phyloP scores from a whole-genome alignment of 1,140 invertebrate species.

The Drosophila navojoa region DNA sequence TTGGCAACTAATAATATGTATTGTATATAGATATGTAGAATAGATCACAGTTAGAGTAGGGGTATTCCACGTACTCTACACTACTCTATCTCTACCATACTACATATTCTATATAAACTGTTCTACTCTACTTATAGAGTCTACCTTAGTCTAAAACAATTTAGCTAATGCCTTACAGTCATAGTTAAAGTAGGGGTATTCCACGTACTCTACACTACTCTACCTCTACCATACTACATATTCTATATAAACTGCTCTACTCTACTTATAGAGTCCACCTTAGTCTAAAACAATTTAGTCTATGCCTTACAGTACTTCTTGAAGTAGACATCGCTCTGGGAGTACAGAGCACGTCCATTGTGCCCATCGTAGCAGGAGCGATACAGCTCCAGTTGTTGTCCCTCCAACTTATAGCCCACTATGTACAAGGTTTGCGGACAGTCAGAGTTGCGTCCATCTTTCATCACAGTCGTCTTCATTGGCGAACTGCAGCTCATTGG shows the following conservation, averaged over 20 bases:
- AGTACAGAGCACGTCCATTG: conserved; percentile 39
- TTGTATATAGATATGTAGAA: too few species aligned
- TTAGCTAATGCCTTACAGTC: conserved; percentile 43
- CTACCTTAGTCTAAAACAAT: too few species aligned
- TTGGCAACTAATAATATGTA: conserved; percentile 12
- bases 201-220: too few species aligned
- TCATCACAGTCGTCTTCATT: conserved; percentile 24
- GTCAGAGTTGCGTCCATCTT: neutral
- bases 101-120: too few species aligned
- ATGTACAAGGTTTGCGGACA: conserved; percentile 41
- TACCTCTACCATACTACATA: neutral
- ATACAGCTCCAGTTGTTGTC: conserved; percentile 48
- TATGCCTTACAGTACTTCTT: conserved; percentile 57
- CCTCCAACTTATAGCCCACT: conserved; percentile 50
- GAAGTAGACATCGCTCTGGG: conserved; percentile 56
- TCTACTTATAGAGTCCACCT: too few species aligned
- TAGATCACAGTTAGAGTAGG: too few species aligned
- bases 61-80: too few species aligned
- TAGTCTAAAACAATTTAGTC: too few species aligned
- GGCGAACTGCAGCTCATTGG: conserved; percentile 52
- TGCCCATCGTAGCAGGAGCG: conserved; percentile 53
- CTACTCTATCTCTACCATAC: neutral
- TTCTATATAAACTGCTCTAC: too few species aligned
- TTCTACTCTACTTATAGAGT: too few species aligned
- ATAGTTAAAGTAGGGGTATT: too few species aligned